Evolutionary conservation across 2,888 invertebrate species (phyloP), one percentile per base, ranked within the genome.

Genomic region (Drosophila demipolita): DNA sequence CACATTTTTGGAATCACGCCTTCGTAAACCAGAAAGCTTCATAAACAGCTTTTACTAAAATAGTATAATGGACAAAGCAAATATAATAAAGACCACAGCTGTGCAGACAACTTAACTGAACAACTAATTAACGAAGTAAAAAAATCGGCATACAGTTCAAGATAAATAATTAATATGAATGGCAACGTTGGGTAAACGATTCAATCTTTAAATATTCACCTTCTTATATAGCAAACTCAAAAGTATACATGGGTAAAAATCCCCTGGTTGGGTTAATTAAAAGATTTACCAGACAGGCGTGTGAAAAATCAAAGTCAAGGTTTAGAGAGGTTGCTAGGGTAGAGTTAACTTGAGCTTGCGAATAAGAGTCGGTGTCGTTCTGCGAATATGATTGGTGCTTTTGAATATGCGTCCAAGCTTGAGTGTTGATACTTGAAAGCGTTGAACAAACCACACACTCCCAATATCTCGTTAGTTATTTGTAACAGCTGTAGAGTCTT

Each of bases 231-330:
- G 33, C 42, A 17, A 53, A 36, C 17, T 33, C 12, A 49, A 15
- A 38, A 20, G 40, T 23, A 20, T 26, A 26, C 15, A 52, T 57
- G 17, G 17, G 42, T 36, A 26, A 42, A 53, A 66, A 52, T 17
- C 23, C 26, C 48, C 52, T 26, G 35, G 36, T 23, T 33, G 17
- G 65, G 52, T 77, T 77, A 42, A 63, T 66, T 62, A 48, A 69
- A 52, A 64, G 57, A 57, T 32, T 32, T 35, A n/a, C 29, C n/a
- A 17, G 20, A 36, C 52, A 68, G 32, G 33, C 62, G 45, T 74
- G 74, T 70, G 66, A 80, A 78, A 62, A 69, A 45, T 57, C 73
- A 80, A 83, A 75, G 75, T 71, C 86, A 87, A 78, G 86, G 80
- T 33, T 65, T 33, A 15, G 7, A 36, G n/a, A 29, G 26, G 36